phyloP scores from a whole-genome alignment of 30 jellyfish, hydroid and myxozoan genomes.

The Hydra vulgaris region DNA sequence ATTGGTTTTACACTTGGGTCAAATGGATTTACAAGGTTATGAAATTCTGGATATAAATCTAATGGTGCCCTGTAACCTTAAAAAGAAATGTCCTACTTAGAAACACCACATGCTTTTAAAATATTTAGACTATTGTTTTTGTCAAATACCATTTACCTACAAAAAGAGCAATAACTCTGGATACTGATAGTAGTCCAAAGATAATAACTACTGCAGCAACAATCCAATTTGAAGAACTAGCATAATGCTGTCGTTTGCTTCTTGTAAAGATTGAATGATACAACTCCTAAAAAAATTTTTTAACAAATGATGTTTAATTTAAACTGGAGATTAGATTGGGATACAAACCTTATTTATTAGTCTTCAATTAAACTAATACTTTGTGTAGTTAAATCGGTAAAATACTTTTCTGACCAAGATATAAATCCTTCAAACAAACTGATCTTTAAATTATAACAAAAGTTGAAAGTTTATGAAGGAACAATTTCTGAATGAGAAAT shows the following conservation, averaged over 20 bases:
- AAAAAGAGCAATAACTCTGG: constrained; percentile 78
- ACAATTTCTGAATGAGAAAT: too few relatives aligned
- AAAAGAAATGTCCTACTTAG: neutral
- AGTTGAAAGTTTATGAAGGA: too few relatives aligned
- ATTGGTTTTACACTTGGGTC: constrained; percentile 43
- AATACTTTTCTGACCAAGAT: too few relatives aligned
- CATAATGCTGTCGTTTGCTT: constrained; percentile 36
- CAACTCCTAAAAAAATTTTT: constrained; percentile 48
- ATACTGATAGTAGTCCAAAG: constrained; percentile 46
- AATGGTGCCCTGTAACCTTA: constrained; percentile 94
- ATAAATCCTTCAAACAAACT: too few relatives aligned
- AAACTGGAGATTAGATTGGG: constrained; percentile 1
- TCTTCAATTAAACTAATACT: too few relatives aligned
- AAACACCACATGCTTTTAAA: too few relatives aligned
- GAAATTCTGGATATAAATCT: constrained; percentile 78
- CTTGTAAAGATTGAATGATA: constrained; percentile 56
- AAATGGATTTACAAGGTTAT: constrained; percentile 48
- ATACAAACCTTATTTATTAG: too few relatives aligned
- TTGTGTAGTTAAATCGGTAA: too few relatives aligned
- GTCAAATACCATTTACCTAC: constrained; percentile 39
- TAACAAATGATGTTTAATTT: neutral
- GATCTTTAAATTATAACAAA: too few relatives aligned
- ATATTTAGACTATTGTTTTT: neutral
- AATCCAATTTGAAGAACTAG: constrained; percentile 83
- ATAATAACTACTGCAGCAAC: constrained; percentile 32